Base-by-base conservation (phyloP, 2,113 vertebrate genomes). In the Nothocercus nigrocapillus region DNA sequence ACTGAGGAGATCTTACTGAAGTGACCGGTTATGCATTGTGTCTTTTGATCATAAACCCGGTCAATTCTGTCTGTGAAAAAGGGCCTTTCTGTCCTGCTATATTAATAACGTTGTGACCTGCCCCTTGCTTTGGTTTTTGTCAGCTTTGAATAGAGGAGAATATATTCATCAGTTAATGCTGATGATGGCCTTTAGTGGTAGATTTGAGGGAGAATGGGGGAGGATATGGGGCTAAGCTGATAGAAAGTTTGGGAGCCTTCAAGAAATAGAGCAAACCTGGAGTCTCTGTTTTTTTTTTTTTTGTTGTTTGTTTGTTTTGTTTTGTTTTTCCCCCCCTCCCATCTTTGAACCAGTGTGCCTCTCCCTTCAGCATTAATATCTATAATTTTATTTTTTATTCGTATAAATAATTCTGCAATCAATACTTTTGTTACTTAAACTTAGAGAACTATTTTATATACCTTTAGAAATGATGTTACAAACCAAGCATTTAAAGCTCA, bases 401-500 rank as follows among this genome's bases (percentile, higher is more conserved):
- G 47, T 76, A 44, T 47, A 95, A 81, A 70, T 40, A 82, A 88
- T 74, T 94, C 72, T 61, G 20, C 32, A 91, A 36, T 69, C 18
- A 69, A 2, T 70, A 54, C 40, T 81, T 70, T 62, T 54, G 67
- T 82, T 54, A 12, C 30, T 66, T 72, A 74, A 80, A 51, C 17
- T 53, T 82, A 80, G 61, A 61, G 32, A 92, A 93, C 27, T 95
- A 49, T 36, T 89, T 34, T 36, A 25, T 72, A 34, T 85, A 77
- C 56, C 27, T 97, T 97, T 97, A 94, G 96, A 95, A 94, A 28
- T 70, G 59, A 66, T 93, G 79, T 77, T 62, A 38, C 83, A 96
- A 95, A 34, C 81, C 68, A 87, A 95, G 81, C 30, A 95, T 95
- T 91, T 94, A 93, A 95, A 95, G 91, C 74, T 88, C 93, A 96